phyloP scores from a whole-genome alignment of 1,140 invertebrate species.

The Harpegnathos saltator region DNA sequence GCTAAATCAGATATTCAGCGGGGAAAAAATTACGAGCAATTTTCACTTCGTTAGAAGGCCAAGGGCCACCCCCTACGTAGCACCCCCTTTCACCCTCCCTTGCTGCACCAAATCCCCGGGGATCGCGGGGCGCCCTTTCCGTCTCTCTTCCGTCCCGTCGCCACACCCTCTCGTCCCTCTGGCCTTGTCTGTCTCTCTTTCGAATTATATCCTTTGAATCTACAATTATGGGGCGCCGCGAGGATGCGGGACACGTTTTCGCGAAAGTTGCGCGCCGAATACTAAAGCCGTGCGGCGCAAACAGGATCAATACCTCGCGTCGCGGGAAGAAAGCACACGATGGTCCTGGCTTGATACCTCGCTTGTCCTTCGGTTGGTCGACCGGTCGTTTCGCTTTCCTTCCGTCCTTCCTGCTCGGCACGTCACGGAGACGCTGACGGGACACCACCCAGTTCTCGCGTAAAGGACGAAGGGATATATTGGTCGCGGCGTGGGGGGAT shows the following conservation, averaged over 20 bases:
- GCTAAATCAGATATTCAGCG: constrained; percentile 60
- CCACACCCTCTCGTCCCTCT: background rate
- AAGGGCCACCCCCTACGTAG: constrained; percentile 47
- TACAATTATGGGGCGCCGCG: constrained; percentile 83
- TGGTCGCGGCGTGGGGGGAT: background rate
- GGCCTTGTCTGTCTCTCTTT: constrained; percentile 68
- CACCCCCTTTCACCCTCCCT: background rate
- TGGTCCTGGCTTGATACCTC: constrained; percentile 49
- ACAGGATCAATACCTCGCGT: constrained; percentile 80
- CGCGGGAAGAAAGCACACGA: constrained; percentile 61
- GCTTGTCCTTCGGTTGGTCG: constrained; percentile 70
- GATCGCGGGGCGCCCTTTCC: constrained; percentile 52
- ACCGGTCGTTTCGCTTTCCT: constrained; percentile 54
- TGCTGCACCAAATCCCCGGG: constrained; percentile 64
- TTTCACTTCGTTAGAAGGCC: constrained; percentile 83
- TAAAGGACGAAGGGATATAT: constrained; percentile 54
- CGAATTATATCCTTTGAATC: constrained; percentile 86
- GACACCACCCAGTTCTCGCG: constrained; percentile 46
- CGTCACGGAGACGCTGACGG: background rate
- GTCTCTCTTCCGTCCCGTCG: background rate
- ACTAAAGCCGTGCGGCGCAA: constrained; percentile 83
- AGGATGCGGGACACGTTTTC: constrained; percentile 84
- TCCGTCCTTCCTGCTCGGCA: constrained; percentile 42
- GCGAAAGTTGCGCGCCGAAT: constrained; percentile 83
- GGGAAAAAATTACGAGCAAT: constrained; percentile 80